Evolutionary conservation across 2,888 invertebrate genomes (phyloP).

Genomic region (Calameuta pallipes): DNA sequence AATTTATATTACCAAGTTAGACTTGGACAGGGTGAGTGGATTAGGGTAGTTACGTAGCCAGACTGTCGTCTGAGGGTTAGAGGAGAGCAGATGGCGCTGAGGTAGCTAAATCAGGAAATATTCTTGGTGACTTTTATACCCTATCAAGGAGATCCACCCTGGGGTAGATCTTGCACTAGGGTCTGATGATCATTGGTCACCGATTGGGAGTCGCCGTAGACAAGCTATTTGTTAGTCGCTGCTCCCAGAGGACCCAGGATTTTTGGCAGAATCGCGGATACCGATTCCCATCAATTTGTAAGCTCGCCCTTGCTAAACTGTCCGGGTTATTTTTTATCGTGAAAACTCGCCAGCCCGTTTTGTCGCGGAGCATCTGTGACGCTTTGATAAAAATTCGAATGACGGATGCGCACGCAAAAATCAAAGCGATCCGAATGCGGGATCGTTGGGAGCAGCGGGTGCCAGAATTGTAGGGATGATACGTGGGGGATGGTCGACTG

Average conservation of each 20-base stretch:
- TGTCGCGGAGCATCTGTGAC: not conserved
- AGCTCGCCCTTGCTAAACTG: not conserved
- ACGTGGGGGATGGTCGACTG: not conserved
- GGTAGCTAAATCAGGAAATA: not conserved
- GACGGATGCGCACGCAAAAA: not conserved
- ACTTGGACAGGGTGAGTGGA: conserved; percentile 16
- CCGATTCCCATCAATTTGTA: not conserved
- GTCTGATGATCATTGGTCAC: not conserved
- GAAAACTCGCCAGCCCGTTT: not conserved
- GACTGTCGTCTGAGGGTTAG: not conserved
- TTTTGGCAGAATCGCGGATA: not conserved
- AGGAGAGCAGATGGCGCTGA: not conserved
- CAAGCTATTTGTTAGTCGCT: not conserved
- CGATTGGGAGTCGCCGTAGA: not conserved
- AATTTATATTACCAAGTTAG: conserved; percentile 37
- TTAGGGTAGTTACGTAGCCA: conserved; percentile 13
- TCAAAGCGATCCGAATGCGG: not conserved
- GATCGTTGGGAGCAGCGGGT: not conserved
- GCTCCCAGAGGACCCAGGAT: not conserved
- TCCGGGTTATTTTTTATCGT: not conserved
- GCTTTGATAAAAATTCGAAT: not conserved
- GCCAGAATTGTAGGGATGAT: too few relatives aligned
- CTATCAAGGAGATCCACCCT: conserved; percentile 16
- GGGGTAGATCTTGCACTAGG: not conserved
- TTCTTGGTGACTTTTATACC: conserved; percentile 18